Evolutionary conservation across 2,113 vertebrate genomes (phyloP), one percentile per base, ranked within the genome.

Genomic region (Oenanthe melanoleuca): DNA sequence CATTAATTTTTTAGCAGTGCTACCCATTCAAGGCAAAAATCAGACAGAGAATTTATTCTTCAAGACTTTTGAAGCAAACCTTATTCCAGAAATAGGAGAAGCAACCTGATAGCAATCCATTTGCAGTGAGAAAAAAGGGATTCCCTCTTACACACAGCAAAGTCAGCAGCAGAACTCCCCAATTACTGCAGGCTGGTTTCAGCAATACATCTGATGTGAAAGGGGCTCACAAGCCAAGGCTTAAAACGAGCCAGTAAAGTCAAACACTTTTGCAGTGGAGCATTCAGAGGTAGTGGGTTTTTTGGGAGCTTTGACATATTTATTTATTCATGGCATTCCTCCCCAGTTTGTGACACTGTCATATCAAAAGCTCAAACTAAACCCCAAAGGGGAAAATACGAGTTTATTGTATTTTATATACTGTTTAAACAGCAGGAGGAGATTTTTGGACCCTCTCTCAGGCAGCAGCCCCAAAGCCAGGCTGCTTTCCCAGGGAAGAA

Each of bases 1-100:
- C 77, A 78, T 94, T 91, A 71, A 56, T 63, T 67, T 92, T 88
- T 95, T 18, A 95, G 72, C 26, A 86, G 56, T 7, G 50, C 49
- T 86, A 52, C 69, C 40, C 80, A 75, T 65, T 90, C 75, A 52
- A 80, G 66, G 52, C 64, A 92, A 80, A 33, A 61, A 86, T 37
- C 83, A 94, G 60, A 73, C 3, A 66, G 59, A 71, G 26, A 60
- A 92, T 78, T 91, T 31, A 56, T 74, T 86, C 55, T 74, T 78
- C 28, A 10, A 75, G 61, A 15, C 77, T 93, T 91, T 14, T 75
- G 72, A 92, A 84, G 57, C 52, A 67, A 95, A 59, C 29, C 33
- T 60, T 20, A 31, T 63, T 60, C 52, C 44, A 56, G 45, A 21
- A 91, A 63, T 73, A 90, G 74, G 29, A 77, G 25, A 80, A 61